These are phyloP conservation scores for Syngnathus typhle DNA, from an alignment of 2,113 vertebrate genomes.

Conservation along the genomic window DNA sequence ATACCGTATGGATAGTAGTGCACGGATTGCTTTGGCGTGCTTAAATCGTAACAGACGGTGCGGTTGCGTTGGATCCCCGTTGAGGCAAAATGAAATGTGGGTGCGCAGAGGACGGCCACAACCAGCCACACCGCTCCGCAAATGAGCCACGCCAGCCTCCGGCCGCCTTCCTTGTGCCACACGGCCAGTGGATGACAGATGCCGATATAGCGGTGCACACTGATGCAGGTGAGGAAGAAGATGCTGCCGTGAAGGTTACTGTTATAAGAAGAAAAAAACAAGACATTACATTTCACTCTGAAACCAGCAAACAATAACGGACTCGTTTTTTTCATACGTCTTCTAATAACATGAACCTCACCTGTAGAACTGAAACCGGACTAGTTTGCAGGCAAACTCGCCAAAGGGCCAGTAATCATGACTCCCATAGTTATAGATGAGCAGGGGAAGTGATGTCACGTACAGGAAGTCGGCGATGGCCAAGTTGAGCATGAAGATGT, in stretches of 20 bases:
- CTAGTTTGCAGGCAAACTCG: conserved; percentile 80
- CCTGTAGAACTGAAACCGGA: conserved; percentile 93
- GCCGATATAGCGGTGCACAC: conserved; percentile 87
- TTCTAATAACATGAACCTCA: conserved; percentile 21
- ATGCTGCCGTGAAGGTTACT: conserved; percentile 92
- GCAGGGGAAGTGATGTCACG: conserved; percentile 87
- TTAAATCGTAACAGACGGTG: conserved; percentile 93
- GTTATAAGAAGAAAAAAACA: conserved; percentile 1
- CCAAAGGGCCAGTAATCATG: conserved; percentile 96
- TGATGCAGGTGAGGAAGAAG: conserved; percentile 97
- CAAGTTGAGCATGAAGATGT: conserved; percentile 90
- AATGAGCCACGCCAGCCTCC: conserved; percentile 77
- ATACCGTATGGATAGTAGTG: conserved; percentile 91
- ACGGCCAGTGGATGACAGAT: conserved; percentile 86
- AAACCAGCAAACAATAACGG: neutral
- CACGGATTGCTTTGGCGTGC: conserved; percentile 66
- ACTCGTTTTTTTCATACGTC: neutral
- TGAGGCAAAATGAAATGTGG: conserved; percentile 83
- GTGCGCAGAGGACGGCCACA: conserved; percentile 76
- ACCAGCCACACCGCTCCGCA: conserved; percentile 79
- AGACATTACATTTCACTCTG: neutral
- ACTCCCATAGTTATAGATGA: conserved; percentile 92
- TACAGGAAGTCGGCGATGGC: conserved; percentile 87
- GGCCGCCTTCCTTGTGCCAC: conserved; percentile 83
- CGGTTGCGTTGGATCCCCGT: conserved; percentile 87